A percentile compares a stretch with the other conserved stretches of the same genome.
Conservation (phyloP, 92 coral and sea anemone species). For the Umimayanthus chanpuru region DNA sequence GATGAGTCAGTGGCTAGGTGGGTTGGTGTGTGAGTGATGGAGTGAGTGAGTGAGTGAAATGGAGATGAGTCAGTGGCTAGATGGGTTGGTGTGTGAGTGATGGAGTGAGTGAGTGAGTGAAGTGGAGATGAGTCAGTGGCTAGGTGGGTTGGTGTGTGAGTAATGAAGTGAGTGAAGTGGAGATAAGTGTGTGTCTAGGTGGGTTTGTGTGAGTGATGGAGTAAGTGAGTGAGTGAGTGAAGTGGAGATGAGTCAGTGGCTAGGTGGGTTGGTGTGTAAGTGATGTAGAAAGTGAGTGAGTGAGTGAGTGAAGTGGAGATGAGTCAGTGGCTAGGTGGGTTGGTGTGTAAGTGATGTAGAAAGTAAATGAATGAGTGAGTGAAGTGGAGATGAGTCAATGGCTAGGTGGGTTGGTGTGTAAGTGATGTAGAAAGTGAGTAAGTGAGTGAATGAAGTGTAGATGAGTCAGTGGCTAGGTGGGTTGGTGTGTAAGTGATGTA, state of each 20-base stretch:
- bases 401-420: background rate
- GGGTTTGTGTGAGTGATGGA: background rate
- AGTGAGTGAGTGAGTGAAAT: no score
- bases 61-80: no score
- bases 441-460: no score
- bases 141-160: background rate
- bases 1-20: background rate
- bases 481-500: no score
- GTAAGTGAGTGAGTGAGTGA: background rate
- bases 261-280: background rate
- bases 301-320: no score
- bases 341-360: background rate
- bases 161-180: background rate
- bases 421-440: background rate
- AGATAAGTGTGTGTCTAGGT: no score
- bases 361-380: no score
- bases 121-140: no score
- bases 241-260: background rate
- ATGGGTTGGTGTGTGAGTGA: background rate
- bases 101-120: no score
- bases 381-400: no score
- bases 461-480: background rate
- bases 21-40: background rate
- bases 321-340: background rate
- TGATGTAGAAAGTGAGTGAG: no score